Percentiles rank a stretch among this genome's conserved stretches.
Conservation (phyloP, 2,888 invertebrate genomes). For the Charanyca ferruginea region DNA sequence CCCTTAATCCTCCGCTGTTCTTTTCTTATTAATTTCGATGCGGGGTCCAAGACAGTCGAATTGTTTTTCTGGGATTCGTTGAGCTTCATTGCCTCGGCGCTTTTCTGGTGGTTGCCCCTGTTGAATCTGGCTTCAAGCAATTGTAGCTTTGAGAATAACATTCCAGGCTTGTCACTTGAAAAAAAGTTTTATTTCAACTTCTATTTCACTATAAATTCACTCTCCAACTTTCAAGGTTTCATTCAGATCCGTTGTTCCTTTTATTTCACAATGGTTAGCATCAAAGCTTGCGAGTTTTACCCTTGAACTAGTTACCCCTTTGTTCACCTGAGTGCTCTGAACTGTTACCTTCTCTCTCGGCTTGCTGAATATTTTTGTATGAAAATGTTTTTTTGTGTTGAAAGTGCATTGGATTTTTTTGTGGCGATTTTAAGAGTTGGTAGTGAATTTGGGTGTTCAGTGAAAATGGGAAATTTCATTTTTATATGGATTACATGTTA, state of each 20-base stretch:
- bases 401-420: neutral
- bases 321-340: constrained; percentile 51
- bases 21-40: too few species aligned
- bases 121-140: too few species aligned
- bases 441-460: neutral
- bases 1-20: too few species aligned
- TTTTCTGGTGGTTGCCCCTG: too few species aligned
- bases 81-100: too few species aligned
- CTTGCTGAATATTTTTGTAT: constrained; percentile 22
- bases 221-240: constrained; percentile 37
- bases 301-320: constrained; percentile 59
- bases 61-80: too few species aligned
- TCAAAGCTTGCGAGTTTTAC: constrained; percentile 35
- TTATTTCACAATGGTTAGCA: constrained; percentile 39
- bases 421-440: neutral
- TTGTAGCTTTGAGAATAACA: too few species aligned
- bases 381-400: constrained; percentile 18
- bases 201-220: neutral
- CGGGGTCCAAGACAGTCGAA: too few species aligned
- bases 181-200: neutral
- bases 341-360: constrained; percentile 29
- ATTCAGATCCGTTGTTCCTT: constrained; percentile 27
- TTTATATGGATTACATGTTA: too few species aligned
- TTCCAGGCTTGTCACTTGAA: too few species aligned
- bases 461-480: neutral